Evolutionary conservation across 2,888 invertebrate species (phyloP).

Genomic region (Lamellibrachia columna): DNA sequence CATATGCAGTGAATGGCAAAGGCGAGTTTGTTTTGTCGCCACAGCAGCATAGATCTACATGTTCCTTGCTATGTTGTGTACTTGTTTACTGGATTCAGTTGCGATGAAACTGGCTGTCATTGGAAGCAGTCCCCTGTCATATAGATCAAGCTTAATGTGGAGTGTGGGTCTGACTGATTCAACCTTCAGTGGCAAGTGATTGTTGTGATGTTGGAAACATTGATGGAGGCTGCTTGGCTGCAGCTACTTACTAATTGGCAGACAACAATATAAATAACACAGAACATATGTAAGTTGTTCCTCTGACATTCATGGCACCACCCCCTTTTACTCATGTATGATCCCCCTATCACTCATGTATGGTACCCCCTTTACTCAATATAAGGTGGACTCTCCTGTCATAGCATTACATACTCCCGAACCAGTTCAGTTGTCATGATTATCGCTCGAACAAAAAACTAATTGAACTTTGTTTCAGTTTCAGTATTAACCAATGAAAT

Average conservation of each 20-base stretch:
- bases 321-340: too few species aligned
- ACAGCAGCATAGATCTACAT: too few species aligned
- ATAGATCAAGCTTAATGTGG: conserved; percentile 1
- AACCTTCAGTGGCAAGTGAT: background rate
- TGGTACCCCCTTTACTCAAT: background rate
- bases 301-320: background rate
- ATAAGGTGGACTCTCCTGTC: background rate
- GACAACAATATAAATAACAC: background rate
- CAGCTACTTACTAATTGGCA: background rate
- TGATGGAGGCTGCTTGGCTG: background rate
- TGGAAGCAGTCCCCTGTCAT: background rate
- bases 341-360: too few species aligned
- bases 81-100: background rate
- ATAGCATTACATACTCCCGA: background rate
- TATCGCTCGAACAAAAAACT: background rate
- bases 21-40: too few species aligned
- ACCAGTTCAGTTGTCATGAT: background rate
- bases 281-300: background rate
- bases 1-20: too few species aligned
- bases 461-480: background rate
- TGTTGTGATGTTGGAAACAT: background rate
- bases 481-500: too few species aligned
- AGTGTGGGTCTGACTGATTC: background rate
- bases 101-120: background rate
- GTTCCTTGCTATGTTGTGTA: background rate